Evolutionary conservation across 2,888 invertebrate genomes (phyloP), one percentile per base, ranked within the genome.

Genomic region (Platycheirus rosarum): DNA sequence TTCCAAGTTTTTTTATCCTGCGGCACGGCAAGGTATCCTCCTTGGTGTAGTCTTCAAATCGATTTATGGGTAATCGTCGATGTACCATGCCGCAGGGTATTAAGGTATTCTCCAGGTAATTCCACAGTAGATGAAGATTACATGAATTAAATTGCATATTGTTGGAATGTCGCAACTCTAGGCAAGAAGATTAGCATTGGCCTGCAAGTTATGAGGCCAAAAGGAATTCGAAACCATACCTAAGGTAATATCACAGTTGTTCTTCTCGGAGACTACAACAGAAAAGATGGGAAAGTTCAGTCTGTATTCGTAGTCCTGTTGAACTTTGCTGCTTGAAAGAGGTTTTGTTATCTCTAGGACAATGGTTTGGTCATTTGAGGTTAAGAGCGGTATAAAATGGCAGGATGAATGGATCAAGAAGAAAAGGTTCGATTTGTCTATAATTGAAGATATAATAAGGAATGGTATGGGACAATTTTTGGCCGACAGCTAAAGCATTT

Each of bases 11-110:
- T n/a, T 26, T 26, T 57, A 42, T 62, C 68, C 51, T 53, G 20
- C 8, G 29, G 53, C 14, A 20, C 18, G n/a, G 16, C 4, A 13
- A 29, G 18, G 26, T 29, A 48, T 8, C 48, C 2, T 35, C 26
- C 11, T 32, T 20, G 9, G 13, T 60, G 37, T 13, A 35, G 29
- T 40, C 14, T 40, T 35, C 29, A 53, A 69, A 69, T 76, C 75
- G 75, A 76, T 76, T 69, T 76, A 69, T 69, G 53, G 53, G 62
- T 62, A 16, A 9, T 42, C 35, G 42, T 57, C 29, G 60, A 75
- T 66, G 74, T 66, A 49, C 74, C 48, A 49, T 20, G 29, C 29
- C 29, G 8, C 29, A 42, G 23, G 74, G 32, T 51, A 60, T 44
- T 40, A 40, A 44, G 49, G 35, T 60, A 66, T 57, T 66, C 14